Evolutionary conservation across 2,113 vertebrate genomes (phyloP).

Genomic region (Actenoides lindsayi): DNA sequence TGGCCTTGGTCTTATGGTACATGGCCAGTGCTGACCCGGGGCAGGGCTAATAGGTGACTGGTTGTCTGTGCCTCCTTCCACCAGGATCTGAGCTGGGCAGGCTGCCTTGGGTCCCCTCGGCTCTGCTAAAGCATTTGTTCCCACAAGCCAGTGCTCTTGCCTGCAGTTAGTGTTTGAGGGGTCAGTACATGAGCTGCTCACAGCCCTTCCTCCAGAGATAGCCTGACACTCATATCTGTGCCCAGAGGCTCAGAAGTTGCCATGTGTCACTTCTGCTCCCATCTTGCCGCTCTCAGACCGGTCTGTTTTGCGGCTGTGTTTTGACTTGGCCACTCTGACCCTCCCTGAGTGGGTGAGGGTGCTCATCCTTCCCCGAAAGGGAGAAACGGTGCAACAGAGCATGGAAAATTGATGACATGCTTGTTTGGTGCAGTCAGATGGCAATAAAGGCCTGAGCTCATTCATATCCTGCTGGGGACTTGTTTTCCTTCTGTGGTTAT

Average conservation of each 20-base stretch:
- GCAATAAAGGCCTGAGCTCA: neutral
- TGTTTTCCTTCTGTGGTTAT: neutral
- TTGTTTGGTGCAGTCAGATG: neutral
- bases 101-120: neutral
- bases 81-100: neutral
- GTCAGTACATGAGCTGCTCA: neutral
- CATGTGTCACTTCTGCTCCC: neutral
- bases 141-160: fast-evolving
- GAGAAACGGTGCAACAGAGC: neutral
- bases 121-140: fast-evolving
- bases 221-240: fast-evolving
- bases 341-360: fast-evolving
- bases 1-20: neutral
- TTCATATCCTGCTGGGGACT: neutral
- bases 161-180: neutral
- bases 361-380: neutral
- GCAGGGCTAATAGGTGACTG: neutral
- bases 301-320: neutral
- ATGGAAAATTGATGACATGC: neutral
- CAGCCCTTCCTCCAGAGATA: neutral
- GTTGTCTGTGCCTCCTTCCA: neutral
- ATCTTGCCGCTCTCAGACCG: neutral
- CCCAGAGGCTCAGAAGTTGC: neutral
- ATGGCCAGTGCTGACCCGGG: neutral
- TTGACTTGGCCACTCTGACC: neutral